Percentiles rank a stretch among this genome's conserved stretches.
Evolutionary conservation across 1,140 invertebrate genomes (phyloP).

Genomic region (Drosophila teissieri): DNA sequence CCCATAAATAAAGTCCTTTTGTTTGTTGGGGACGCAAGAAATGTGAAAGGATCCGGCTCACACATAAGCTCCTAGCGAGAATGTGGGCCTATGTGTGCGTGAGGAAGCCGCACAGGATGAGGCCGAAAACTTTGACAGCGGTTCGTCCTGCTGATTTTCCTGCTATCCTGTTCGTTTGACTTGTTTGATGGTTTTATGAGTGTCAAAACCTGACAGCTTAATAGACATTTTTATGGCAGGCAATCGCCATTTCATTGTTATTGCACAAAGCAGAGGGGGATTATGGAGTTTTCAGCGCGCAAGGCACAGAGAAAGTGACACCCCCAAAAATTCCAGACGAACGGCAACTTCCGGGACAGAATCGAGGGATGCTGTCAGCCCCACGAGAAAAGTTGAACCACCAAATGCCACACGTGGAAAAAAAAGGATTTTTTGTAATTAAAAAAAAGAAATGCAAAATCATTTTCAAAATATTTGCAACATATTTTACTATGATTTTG

Average conservation of each 20-base stretch:
- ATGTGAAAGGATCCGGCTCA: constrained; percentile 17
- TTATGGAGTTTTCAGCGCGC: constrained; percentile 8
- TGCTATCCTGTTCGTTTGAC: constrained; percentile 77
- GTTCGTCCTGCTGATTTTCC: constrained; percentile 52
- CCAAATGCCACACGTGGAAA: neutral
- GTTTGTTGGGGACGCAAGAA: constrained; percentile 6
- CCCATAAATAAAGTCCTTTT: constrained; percentile 33
- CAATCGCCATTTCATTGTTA: constrained; percentile 65
- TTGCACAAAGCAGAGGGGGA: constrained; percentile 20
- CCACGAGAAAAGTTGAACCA: constrained; percentile 15
- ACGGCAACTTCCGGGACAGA: constrained; percentile 22
- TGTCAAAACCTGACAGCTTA: constrained; percentile 77
- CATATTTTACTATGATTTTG: no score
- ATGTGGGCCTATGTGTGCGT: constrained; percentile 17
- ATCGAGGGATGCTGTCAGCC: constrained; percentile 51
- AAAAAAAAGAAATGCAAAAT: neutral
- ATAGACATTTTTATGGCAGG: constrained; percentile 69
- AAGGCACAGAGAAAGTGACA: constrained; percentile 2
- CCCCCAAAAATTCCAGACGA: constrained; percentile 1
- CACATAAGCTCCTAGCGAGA: constrained; percentile 25
- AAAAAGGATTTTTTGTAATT: neutral
- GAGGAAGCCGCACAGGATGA: constrained; percentile 49
- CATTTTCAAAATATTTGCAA: neutral
- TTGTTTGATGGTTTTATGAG: constrained; percentile 83
- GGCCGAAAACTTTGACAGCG: constrained; percentile 62